Conservation (phyloP, 2,113 vertebrate genomes). For the Setophaga petechia region DNA sequence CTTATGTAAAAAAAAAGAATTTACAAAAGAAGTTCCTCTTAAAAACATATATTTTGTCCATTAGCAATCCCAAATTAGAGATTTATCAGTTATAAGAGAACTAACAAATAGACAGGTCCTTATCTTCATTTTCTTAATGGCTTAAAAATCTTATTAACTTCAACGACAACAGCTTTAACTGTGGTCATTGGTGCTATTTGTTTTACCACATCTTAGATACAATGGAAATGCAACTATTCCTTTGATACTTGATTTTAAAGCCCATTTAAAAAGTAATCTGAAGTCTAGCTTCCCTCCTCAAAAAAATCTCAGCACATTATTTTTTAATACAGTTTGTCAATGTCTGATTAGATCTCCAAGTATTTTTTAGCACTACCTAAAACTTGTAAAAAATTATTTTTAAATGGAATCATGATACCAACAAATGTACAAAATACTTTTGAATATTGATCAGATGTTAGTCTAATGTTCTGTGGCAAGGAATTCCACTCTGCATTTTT, state of each 20-base stretch:
- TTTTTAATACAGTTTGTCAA: neutral
- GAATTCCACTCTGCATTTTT: neutral
- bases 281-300: neutral
- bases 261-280: neutral
- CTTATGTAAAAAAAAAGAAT: neutral
- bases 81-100: neutral
- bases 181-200: neutral
- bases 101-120: neutral
- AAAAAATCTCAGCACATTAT: neutral
- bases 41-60: neutral
- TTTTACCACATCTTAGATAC: neutral
- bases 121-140: neutral
- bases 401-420: neutral
- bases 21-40: neutral
- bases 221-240: neutral
- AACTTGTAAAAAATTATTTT: neutral
- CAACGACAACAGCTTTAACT: neutral
- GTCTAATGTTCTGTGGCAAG: neutral
- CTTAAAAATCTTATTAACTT: neutral
- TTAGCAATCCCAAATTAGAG: neutral
- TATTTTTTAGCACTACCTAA: neutral
- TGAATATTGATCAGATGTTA: neutral
- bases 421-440: neutral
- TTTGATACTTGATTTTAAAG: neutral
- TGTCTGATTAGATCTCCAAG: neutral